Evolutionary conservation across 2,888 invertebrate species (phyloP), one percentile per base, ranked within the genome.

Genomic region (Mesorhabditis spiculigera): DNA sequence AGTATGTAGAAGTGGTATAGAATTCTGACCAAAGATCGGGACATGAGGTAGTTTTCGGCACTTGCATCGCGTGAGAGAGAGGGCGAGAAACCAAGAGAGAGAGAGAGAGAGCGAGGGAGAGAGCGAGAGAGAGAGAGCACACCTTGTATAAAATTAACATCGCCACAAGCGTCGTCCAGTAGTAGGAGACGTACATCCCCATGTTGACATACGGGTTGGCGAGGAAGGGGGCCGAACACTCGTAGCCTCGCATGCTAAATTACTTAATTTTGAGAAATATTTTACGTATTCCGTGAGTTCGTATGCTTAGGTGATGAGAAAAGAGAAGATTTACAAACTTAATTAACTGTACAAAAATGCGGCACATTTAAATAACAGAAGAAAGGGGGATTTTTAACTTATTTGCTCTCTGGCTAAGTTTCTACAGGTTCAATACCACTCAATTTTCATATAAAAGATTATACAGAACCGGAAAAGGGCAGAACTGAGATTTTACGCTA

Each of bases 131-230:
- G 28, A 28, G 28, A 61, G 43, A 4, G 28, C 71, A 43, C 63
- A 80, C 84, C 78, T 84, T 82, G 72, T 86, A 86, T 13, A 86
- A 76, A 63, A 86, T 83, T 8, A 85, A 73, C 82, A 86, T 85
- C 5, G 85, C 86, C 5, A 85, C 78, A 5, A 86, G 74, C 5
- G 85, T 85, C 16, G 83, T 82, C 85, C 85, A 85, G 71, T 84
- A 86, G 74, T 86, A 86, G 16, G 76, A 79, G 6, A 86, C 78
- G 69, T 86, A 86, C 84, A 86, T 83, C 43, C 82, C 78, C 84
- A 85, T 85, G 70, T 86, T 86, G 45, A 86, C 85, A 71, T 81
- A 84, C 4, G 85, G 85, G 71, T 86, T 83, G 65, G 81, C 75
- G 45, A 85, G 72, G 66, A 86, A 86, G 6, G 86, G 86, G 0